These are phyloP conservation scores for Cryptotis parvus DNA, from an alignment of 2,113 vertebrate species.

Conservation along the genomic window DNA sequence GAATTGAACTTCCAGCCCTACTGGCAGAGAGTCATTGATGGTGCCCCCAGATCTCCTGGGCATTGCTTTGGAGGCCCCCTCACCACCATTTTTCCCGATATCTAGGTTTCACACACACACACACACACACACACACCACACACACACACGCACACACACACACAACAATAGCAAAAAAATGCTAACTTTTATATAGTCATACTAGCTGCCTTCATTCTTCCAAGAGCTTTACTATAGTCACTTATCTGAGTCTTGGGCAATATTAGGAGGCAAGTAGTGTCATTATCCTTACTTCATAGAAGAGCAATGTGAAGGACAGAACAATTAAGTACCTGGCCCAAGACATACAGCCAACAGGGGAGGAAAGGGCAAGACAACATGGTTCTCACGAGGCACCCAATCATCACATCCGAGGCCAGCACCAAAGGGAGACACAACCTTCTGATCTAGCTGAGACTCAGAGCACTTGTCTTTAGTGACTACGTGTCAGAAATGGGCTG, in stretches of 20 bases:
- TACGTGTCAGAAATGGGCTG: not conserved
- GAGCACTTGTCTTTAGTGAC: not conserved
- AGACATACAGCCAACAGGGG: not conserved
- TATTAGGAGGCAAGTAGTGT: not conserved
- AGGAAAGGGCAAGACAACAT: not conserved
- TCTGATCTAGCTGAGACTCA: not conserved
- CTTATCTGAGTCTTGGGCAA: not conserved
- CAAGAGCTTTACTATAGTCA: not conserved
- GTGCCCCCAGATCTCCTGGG: too few relatives aligned
- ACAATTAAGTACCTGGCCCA: not conserved
- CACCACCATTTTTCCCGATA: too few relatives aligned
- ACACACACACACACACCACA: not conserved
- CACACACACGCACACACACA: too few relatives aligned
- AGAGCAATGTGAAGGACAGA: not conserved
- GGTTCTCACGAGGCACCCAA: not conserved
- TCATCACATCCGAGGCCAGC: not conserved
- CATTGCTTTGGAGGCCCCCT: too few relatives aligned
- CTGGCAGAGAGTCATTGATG: too few relatives aligned
- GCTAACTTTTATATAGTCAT: not conserved
- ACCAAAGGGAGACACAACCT: not conserved
- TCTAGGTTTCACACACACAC: not conserved
- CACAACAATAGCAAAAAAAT: not conserved
- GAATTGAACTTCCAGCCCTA: too few relatives aligned
- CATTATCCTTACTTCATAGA: not conserved
- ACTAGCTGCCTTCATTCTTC: not conserved